A percentile compares a stretch with the other conserved stretches of the same genome.
Evolutionary conservation across 1,140 invertebrate genomes (phyloP).

Genomic region (Drosophila asahinai): DNA sequence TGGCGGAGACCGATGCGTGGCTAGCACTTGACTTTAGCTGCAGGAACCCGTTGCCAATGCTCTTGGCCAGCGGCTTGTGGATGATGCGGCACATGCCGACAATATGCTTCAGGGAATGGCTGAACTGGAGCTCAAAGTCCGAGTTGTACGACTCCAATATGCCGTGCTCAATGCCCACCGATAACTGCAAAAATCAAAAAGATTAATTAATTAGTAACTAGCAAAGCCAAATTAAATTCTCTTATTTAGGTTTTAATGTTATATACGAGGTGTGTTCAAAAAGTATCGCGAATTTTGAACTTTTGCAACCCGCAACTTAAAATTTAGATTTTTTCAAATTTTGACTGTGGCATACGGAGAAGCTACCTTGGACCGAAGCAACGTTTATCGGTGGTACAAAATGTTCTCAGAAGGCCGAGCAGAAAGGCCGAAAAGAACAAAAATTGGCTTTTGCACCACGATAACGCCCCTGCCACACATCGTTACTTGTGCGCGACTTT

Average conservation of each 20-base stretch:
- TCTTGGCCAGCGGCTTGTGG: constrained; percentile 76
- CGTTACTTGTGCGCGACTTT: no score
- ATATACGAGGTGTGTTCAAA: no score
- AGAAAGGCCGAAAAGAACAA: no score
- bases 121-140: constrained; percentile 88
- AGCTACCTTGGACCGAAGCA: no score
- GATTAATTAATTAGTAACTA: background rate
- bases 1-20: constrained; percentile 20
- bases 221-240: background rate
- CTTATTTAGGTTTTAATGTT: background rate
- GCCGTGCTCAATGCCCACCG: constrained; percentile 88
- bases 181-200: constrained; percentile 86
- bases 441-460: no score
- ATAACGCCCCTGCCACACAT: no score
- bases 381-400: no score
- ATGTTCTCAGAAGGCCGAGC: no score
- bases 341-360: no score
- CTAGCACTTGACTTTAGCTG: constrained; percentile 65
- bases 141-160: constrained; percentile 88
- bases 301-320: no score
- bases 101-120: constrained; percentile 88
- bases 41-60: constrained; percentile 77
- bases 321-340: no score
- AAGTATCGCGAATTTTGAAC: no score
- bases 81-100: constrained; percentile 85